These are phyloP conservation scores for Fistularia tabacaria DNA, from an alignment of 2,797 vertebrate genomes.

Conservation along the genomic window DNA sequence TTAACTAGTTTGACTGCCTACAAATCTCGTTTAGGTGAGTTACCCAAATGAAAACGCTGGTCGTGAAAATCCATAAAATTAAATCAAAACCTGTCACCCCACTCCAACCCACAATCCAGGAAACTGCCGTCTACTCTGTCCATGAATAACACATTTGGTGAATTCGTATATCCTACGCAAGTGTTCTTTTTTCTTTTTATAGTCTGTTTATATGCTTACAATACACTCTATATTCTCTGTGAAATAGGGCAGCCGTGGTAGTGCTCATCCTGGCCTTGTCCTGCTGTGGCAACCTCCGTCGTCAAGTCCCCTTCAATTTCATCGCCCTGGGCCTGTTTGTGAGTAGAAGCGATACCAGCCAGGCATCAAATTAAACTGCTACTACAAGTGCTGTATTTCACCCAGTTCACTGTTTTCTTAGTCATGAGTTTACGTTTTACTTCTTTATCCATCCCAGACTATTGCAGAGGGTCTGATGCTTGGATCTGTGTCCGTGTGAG, in stretches of 20 bases:
- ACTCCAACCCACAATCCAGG: constrained; percentile 2
- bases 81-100: constrained; percentile 22
- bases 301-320: constrained; percentile 80
- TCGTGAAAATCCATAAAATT: constrained; percentile 12
- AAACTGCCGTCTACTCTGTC: constrained; percentile 2
- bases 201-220: constrained; percentile 44
- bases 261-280: constrained; percentile 70
- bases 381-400: constrained; percentile 44
- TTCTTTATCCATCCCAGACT: constrained; percentile 62
- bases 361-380: constrained; percentile 57
- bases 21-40: neutral
- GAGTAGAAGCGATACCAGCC: constrained; percentile 67
- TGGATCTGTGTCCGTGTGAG: constrained; percentile 78
- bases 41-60: constrained; percentile 20
- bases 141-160: constrained; percentile 30
- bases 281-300: constrained; percentile 76
- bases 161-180: constrained; percentile 18
- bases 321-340: constrained; percentile 84
- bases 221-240: constrained; percentile 39
- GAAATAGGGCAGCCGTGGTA: constrained; percentile 62
- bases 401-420: constrained; percentile 1
- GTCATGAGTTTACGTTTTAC: constrained; percentile 44
- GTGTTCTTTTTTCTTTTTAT: constrained; percentile 9
- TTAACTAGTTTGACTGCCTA: neutral
- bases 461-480: constrained; percentile 77